Evolutionary conservation across 2,888 invertebrate species (phyloP).

Genomic region (Smittia sp.): DNA sequence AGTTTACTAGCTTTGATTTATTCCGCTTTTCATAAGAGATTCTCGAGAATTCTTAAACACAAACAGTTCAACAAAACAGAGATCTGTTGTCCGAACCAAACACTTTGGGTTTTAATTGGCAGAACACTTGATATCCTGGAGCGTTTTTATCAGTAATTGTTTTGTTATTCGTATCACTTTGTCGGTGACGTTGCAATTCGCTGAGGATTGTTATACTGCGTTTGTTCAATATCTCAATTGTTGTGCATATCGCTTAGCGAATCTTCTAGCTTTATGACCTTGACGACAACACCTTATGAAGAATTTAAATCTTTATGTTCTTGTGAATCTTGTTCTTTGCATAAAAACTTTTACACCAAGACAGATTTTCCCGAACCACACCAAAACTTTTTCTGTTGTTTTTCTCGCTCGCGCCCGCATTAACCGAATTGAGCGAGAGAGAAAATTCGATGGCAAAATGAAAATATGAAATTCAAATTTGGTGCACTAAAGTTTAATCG

Average conservation of each 20-base stretch:
- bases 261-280: not conserved
- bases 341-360: not conserved
- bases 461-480: not conserved
- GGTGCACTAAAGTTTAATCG: not conserved
- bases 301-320: not conserved
- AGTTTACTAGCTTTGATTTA: no score
- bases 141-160: no score
- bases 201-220: not conserved
- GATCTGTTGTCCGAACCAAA: no score
- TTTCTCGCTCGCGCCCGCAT: conserved; percentile 12
- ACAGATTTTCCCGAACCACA: conserved; percentile 33
- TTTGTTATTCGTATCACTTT: no score
- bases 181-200: no score
- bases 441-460: not conserved
- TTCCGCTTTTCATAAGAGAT: no score
- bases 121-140: no score
- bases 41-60: no score
- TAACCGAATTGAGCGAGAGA: not conserved
- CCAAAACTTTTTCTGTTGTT: conserved; percentile 24
- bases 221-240: not conserved
- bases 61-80: no score
- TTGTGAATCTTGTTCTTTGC: not conserved
- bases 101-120: no score
- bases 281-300: not conserved
- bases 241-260: no score